Evolutionary conservation across 2,797 vertebrate species (phyloP), one percentile per base, ranked within the genome.

Genomic region (Chelon labrosus): DNA sequence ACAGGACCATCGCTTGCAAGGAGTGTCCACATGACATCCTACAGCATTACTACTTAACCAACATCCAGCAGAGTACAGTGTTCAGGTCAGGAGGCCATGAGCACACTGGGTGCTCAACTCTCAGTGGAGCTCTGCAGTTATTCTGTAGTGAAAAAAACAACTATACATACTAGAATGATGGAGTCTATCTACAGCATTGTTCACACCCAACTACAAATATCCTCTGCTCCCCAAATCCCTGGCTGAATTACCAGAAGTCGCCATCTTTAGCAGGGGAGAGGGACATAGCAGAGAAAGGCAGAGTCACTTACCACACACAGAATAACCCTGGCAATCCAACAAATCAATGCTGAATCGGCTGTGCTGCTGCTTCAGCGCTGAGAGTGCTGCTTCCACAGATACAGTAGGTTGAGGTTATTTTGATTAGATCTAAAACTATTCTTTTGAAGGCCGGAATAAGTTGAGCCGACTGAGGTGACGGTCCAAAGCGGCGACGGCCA

Each of bases 401-500:
- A 69, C 58, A 54, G 74, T 56, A 27, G 61, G 65, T 11, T 61
- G 56, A 74, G 85, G 82, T 85, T 88, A 85, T 85, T 91, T 71
- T 83, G 84, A 92, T 89, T 78, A 68, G 81, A 90, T 89, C 90
- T 87, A 67, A 85, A 84, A 73, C 73, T 55, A 70, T 81, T 86
- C 74, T 80, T 87, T 72, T 72, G 63, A 69, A 44, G 65, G 55
- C 67, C 68, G 65, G 71, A 77, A 83, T 85, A 85, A 81, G 69
- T 79, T 11, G 39, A 80, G 54, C 22, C 17, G 55, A 64, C 41
- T 10, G 62, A 76, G 81, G 73, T 74, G 77, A 65, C 62, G 42
- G 80, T 38, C 55, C 75, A 56, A 22, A 57, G 64, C 27, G 20
- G 44, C 9, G 50, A 56, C 10, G 44, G 60, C n/a, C 49, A 31